Evolutionary conservation across 2,113 vertebrate genomes (phyloP), one percentile per base, ranked within the genome.

Genomic region (Oxyruncus cristatus): DNA sequence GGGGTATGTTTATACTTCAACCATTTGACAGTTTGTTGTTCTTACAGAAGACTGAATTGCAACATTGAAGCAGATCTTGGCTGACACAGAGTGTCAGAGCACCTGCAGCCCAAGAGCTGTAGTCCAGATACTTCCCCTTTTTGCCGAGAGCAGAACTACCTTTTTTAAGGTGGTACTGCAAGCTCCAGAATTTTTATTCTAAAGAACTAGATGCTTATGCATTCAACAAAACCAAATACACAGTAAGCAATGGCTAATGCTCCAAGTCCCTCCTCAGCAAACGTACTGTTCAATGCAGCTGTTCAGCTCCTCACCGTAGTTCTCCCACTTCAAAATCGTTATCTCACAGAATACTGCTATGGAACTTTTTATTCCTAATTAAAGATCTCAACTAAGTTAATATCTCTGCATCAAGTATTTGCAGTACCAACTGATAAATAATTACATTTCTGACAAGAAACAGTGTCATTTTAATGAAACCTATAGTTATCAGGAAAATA

Each of bases 41-140:
- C 73, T 42, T 53, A 58, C 3, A 44, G 23, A 63, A 63, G n/a
- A 47, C 47, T 59, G 65, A 56, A 55, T 0, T 66, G 37, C 37
- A 58, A 28, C 7, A 47, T 1, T 37, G 35, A 53, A 70, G 33
- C 50, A 81, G 55, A 78, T 6, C 21, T 8, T 1, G 11, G 46
- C 27, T 14, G 52, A 42, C 41, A 85, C 1, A 0, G 42, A 56
- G 19, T 3, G 5, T 0, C 44, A 21, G 15, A 55, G n/a, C 6
- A 68, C n/a, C 63, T 79, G 59, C 49, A 90, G 17, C 37, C 5
- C 1, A 42, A n/a, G 22, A 61, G 18, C 19, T 73, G 44, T 19
- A 37, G 20, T 6, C 23, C n/a, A 32, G 21, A 42, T 33, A 27
- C 27, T 88, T 20, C 56, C 14, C 3, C 3, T 12, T 85, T 77